Evolutionary conservation across 2,113 vertebrate genomes (phyloP).

Genomic region (Calidris pygmaea): DNA sequence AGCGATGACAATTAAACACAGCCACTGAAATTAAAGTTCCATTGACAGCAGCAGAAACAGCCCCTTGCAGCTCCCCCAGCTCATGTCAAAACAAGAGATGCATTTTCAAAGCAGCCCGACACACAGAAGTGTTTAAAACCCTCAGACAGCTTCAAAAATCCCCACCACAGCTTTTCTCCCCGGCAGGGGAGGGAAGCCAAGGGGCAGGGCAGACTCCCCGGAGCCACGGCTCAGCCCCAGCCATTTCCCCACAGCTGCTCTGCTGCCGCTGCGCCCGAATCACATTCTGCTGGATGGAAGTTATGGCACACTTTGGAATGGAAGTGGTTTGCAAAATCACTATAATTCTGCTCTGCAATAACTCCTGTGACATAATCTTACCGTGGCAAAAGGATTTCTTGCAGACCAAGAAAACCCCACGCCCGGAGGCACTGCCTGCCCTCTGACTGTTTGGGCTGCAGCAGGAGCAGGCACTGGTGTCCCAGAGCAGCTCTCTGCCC

Average conservation of each 20-base stretch:
- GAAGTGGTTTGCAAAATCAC: not conserved
- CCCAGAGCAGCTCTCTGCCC: not conserved
- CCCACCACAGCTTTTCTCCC: not conserved
- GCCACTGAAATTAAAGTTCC: not conserved
- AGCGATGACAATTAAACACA: not conserved
- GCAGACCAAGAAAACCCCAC: not conserved
- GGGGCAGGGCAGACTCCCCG: constrained; percentile 4
- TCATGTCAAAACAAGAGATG: not conserved
- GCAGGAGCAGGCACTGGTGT: not conserved
- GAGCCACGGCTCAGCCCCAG: not conserved
- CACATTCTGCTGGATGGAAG: constrained; percentile 8
- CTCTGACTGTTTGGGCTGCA: not conserved
- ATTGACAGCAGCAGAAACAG: not conserved
- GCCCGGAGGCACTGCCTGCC: not conserved
- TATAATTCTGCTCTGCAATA: not conserved
- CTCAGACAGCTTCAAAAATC: not conserved
- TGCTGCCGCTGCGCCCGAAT: not conserved
- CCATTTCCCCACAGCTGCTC: constrained; percentile 28
- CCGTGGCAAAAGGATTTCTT: constrained; percentile 1
- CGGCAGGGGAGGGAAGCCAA: not conserved
- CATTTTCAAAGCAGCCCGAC: not conserved
- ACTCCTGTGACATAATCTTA: not conserved
- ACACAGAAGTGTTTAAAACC: not conserved
- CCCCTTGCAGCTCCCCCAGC: not conserved
- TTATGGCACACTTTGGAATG: constrained; percentile 2